Evolutionary conservation across 2,113 vertebrate genomes (phyloP), one percentile per base, ranked within the genome.

Genomic region (Apus apus): DNA sequence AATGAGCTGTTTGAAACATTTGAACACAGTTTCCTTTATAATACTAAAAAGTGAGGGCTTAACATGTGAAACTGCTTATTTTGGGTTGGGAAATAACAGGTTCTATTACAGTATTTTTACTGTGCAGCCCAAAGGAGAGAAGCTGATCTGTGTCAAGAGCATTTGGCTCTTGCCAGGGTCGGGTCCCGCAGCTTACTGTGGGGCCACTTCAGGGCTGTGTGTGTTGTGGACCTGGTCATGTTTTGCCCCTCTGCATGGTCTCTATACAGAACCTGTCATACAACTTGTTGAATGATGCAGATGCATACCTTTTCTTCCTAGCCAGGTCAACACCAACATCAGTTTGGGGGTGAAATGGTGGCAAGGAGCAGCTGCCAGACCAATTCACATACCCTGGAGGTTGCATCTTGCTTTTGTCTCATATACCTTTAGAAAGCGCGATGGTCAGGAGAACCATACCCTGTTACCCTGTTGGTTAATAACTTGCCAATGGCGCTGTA

Each of bases 231-330:
- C 15, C 12, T 1, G 1, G 23, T 51, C 20, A 27, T 2, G 2
- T 67, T 71, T 38, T 15, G 9, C 8, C 6, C 4, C 5, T 19
- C 22, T 30, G 8, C 2, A 0, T 54, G 61, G 19, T 61, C n/a
- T 60, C 29, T 21, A 1, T 40, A 32, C 11, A 8, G 25, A 30
- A 12, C 9, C 6, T 60, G 7, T 50, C 8, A 9, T 0, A 0
- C 1, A 4, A 71, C 34, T 46, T 60, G 15, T 77, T 73, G 72
- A 60, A 64, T 1, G 2, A 23, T 21, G 23, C 14, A 21, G 1
- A 0, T 58, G 6, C 19, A 8, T 60, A 10, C 15, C 10, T 81
- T 64, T 78, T 82, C 48, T 67, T 94, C 29, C 8, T 64, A 45
- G 26, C 34, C 8, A 9, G 16, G 11, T 74, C 45, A 71, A 11